Conservation (phyloP, 2,888 invertebrate genomes). For the Drosophila anomelani region DNA sequence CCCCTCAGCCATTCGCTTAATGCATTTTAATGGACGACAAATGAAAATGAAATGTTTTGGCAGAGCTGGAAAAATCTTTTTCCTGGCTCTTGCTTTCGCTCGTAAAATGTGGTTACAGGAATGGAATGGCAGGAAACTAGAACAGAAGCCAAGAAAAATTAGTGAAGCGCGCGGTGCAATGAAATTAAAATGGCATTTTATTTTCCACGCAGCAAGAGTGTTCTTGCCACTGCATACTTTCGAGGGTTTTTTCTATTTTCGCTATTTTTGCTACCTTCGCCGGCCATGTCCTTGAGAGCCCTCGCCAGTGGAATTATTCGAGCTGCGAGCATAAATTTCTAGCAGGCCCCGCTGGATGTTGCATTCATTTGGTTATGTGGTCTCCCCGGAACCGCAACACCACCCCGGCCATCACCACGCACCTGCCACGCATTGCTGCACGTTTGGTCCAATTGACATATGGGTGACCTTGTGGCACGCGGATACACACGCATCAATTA, state of each 20-base stretch:
- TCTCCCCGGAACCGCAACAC: slow-evolving; percentile 1
- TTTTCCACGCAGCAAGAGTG: slow-evolving; percentile 61
- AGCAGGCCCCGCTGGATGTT: slow-evolving; percentile 31
- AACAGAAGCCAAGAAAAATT: slow-evolving; percentile 38
- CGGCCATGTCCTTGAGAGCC: slow-evolving; percentile 32
- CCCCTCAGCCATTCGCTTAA: slow-evolving; percentile 46
- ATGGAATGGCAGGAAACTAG: slow-evolving; percentile 13
- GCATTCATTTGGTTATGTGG: slow-evolving; percentile 30
- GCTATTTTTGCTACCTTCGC: slow-evolving; percentile 55
- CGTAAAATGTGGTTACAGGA: slow-evolving; percentile 31
- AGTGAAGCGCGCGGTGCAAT: slow-evolving; percentile 35
- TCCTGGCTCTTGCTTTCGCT: neutral
- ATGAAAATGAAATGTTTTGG: slow-evolving; percentile 47
- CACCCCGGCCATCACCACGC: slow-evolving; percentile 2
- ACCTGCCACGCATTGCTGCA: slow-evolving; percentile 23
- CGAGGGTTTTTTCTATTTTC: slow-evolving; percentile 56
- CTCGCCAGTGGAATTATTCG: slow-evolving; percentile 33
- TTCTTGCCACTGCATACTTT: slow-evolving; percentile 40
- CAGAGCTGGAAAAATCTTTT: slow-evolving; percentile 25
- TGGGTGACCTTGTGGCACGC: slow-evolving; percentile 57
- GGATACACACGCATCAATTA: slow-evolving; percentile 71
- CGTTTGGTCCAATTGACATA: slow-evolving; percentile 60
- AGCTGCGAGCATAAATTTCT: slow-evolving; percentile 46
- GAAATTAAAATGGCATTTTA: slow-evolving; percentile 72
- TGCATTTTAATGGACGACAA: slow-evolving; percentile 72